Conservation (phyloP, 2,113 vertebrate species). For the Pseudorectes ferrugineus region DNA sequence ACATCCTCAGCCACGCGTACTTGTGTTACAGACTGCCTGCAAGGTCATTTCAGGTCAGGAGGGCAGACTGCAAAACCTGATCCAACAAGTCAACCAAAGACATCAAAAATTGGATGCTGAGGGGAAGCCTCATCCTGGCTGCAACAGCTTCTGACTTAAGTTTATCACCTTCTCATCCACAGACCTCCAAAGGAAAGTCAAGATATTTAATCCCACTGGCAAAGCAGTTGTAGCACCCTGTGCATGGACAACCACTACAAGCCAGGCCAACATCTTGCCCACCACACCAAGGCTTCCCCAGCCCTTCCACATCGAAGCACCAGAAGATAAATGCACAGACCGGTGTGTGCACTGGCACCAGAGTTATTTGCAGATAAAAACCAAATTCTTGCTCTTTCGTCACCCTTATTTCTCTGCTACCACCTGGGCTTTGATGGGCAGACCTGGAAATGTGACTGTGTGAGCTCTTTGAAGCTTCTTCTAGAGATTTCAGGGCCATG, state of each 20-base stretch:
- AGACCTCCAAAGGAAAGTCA: background rate
- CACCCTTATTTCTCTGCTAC: background rate
- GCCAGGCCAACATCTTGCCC: background rate
- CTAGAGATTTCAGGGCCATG: background rate
- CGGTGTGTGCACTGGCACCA: rapidly evolving
- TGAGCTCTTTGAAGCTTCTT: background rate
- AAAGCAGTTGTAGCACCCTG: background rate
- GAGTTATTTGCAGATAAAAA: background rate
- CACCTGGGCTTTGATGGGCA: background rate
- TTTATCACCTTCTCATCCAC: background rate
- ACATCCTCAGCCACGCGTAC: background rate
- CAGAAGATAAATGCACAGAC: background rate
- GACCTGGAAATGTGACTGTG: background rate
- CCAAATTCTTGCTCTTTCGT: background rate
- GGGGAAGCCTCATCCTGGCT: background rate
- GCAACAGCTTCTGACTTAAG: background rate
- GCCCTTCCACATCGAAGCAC: background rate
- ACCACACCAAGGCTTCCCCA: background rate
- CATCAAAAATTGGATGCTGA: rapidly evolving
- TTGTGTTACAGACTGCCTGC: background rate
- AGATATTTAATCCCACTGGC: background rate
- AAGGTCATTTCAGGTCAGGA: background rate
- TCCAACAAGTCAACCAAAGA: background rate
- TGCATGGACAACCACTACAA: background rate
- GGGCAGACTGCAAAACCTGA: background rate